Percentiles rank a stretch among this genome's conserved stretches.
Conservation (phyloP, 1,140 invertebrate species). For the Drosophila azteca region DNA sequence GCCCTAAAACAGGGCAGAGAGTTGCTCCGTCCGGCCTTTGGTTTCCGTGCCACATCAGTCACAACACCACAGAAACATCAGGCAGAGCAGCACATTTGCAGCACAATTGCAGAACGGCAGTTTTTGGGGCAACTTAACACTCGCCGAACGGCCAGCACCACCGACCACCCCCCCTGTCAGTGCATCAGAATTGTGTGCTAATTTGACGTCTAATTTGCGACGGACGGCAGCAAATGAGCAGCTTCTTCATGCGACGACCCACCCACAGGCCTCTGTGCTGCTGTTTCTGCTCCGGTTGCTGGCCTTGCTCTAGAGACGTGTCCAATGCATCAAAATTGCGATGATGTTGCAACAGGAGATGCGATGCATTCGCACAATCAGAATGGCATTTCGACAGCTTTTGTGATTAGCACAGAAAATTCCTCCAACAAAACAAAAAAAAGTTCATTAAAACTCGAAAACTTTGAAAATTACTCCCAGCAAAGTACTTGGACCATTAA, state of each 20-base stretch:
- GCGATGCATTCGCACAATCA: slow-evolving; percentile 19
- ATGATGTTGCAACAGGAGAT: slow-evolving; percentile 46
- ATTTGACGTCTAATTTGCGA: slow-evolving; percentile 76
- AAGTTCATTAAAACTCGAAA: too few species aligned
- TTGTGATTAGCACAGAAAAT: slow-evolving; percentile 36
- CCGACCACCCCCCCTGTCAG: slow-evolving; percentile 1
- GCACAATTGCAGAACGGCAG: slow-evolving; percentile 26
- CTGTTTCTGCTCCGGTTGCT: slow-evolving; percentile 19
- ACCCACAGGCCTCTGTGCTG: not conserved
- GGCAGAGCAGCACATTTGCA: slow-evolving; percentile 30
- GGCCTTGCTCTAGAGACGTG: slow-evolving; percentile 30
- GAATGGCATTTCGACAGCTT: slow-evolving; percentile 61
- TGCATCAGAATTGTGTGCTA: slow-evolving; percentile 73
- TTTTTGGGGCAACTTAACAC: slow-evolving; percentile 60
- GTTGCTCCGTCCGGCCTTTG: slow-evolving; percentile 57
- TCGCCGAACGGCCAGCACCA: slow-evolving; percentile 6
- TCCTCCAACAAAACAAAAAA: too few species aligned
- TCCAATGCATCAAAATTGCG: slow-evolving; percentile 69
- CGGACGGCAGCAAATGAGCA: slow-evolving; percentile 73
- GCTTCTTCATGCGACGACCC: slow-evolving; percentile 36
- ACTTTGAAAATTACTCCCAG: too few species aligned
- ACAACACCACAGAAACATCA: slow-evolving; percentile 72
- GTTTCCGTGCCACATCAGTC: slow-evolving; percentile 72
- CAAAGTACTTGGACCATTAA: too few species aligned
- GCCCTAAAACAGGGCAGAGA: slow-evolving; percentile 16